A percentile compares a stretch with the other conserved stretches of the same genome.
phyloP scores from a whole-genome alignment of 2,888 invertebrate species.

The Anoplius nigerrimus region DNA sequence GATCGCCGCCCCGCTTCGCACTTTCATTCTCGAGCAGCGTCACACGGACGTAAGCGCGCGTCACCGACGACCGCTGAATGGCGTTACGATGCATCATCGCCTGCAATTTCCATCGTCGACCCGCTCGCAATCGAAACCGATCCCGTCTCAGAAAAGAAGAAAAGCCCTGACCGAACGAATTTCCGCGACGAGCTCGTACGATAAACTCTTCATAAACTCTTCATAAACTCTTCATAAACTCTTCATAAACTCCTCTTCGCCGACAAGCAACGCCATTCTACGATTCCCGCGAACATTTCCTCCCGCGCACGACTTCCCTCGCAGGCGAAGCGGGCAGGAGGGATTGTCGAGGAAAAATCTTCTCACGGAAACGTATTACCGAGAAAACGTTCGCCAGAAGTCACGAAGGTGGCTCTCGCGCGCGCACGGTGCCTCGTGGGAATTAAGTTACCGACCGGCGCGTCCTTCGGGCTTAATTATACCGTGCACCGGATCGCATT shows the following conservation, averaged over 20 bases:
- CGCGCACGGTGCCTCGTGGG: slow-evolving; percentile 48
- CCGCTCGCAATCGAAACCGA: no score
- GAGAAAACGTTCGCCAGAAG: slow-evolving; percentile 32
- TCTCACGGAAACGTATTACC: slow-evolving; percentile 54
- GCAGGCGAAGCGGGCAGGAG: background rate
- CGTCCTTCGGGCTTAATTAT: slow-evolving; percentile 58
- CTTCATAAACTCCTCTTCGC: no score
- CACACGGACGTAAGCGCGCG: no score
- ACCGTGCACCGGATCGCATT: slow-evolving; percentile 20
- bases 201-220: no score
- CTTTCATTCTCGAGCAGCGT: no score
- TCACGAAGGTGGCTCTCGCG: slow-evolving; percentile 13
- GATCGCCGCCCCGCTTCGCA: no score
- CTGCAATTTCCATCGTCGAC: background rate
- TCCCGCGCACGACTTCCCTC: background rate
- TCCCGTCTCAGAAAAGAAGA: no score
- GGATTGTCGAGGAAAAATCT: slow-evolving; percentile 41
- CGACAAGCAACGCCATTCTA: no score
- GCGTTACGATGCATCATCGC: background rate
- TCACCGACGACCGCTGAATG: no score
- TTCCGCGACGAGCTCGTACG: no score
- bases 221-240: no score
- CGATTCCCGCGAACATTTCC: background rate
- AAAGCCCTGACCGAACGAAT: no score
- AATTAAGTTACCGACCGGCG: slow-evolving; percentile 56